A percentile compares a stretch with the other conserved stretches of the same genome.
Conservation (phyloP, 2,888 invertebrate species). For the Andrena trimmerana region DNA sequence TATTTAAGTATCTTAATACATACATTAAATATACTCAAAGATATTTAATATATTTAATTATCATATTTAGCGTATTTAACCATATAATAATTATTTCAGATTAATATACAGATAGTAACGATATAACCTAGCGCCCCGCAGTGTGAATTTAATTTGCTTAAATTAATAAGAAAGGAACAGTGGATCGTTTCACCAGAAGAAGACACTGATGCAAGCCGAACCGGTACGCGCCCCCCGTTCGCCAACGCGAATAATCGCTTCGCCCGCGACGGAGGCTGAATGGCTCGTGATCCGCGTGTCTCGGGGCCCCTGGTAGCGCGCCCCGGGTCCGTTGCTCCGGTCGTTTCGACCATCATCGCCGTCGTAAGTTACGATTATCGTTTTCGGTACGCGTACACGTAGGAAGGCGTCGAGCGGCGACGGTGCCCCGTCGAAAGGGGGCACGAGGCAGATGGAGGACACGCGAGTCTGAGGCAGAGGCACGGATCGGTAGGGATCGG, state of each 20-base stretch:
- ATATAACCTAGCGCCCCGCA: too few species aligned
- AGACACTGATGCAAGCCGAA: not conserved
- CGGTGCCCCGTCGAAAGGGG: slow-evolving; percentile 49
- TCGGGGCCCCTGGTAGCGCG: slow-evolving; percentile 39
- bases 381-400: slow-evolving; percentile 58
- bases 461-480: slow-evolving; percentile 13
- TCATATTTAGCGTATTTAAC: too few species aligned
- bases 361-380: slow-evolving; percentile 71
- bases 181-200: not conserved
- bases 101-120: too few species aligned
- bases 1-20: too few species aligned
- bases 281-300: slow-evolving; percentile 50
- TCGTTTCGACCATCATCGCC: slow-evolving; percentile 63
- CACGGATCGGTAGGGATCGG: slow-evolving; percentile 12
- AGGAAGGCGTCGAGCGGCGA: slow-evolving; percentile 61
- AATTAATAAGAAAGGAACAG: too few species aligned
- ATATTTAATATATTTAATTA: too few species aligned
- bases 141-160: too few species aligned
- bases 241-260: slow-evolving; percentile 32
- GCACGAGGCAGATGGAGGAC: slow-evolving; percentile 34
- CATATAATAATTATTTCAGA: too few species aligned
- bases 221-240: not conserved
- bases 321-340: slow-evolving; percentile 27
- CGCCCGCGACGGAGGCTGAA: slow-evolving; percentile 35
- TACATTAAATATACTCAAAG: too few species aligned